Percentiles rank a stretch among this genome's conserved stretches.
phyloP scores from a whole-genome alignment of 2,113 vertebrate genomes.

The Lucifuga dentata region DNA sequence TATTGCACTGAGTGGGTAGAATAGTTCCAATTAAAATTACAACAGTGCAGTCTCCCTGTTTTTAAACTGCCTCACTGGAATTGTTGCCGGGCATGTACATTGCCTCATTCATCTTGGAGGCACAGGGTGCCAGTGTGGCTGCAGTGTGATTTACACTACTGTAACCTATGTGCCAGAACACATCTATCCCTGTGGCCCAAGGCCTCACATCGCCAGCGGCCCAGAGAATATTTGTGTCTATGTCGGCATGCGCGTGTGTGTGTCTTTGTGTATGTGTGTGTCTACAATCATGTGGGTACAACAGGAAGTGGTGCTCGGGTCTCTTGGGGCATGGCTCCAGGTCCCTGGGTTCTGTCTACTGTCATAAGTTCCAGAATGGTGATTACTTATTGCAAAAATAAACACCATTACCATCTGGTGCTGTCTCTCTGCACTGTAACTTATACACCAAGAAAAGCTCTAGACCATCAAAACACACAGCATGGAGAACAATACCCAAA shows the following conservation, averaged over 20 bases:
- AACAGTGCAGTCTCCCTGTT: conserved; percentile 75
- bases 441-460: conserved; percentile 74
- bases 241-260: conserved; percentile 29
- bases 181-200: conserved; percentile 64
- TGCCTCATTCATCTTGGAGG: conserved; percentile 68
- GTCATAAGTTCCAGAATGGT: conserved; percentile 73
- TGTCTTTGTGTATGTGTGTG: conserved; percentile 28
- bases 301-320: conserved; percentile 73
- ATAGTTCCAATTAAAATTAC: conserved; percentile 73
- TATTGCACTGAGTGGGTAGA: conserved; percentile 26
- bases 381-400: conserved; percentile 81
- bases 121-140: conserved; percentile 68
- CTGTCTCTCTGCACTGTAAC: conserved; percentile 72
- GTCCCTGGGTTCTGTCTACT: conserved; percentile 71
- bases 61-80: conserved; percentile 62
- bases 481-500: conserved; percentile 54
- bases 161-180: conserved; percentile 59
- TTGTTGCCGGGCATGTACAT: conserved; percentile 59
- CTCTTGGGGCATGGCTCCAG: conserved; percentile 68
- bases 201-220: conserved; percentile 48
- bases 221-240: conserved; percentile 62
- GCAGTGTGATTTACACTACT: conserved; percentile 73
- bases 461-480: conserved; percentile 79
- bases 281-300: conserved; percentile 65
- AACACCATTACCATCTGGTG: conserved; percentile 80